Percentiles rank a stretch among this genome's conserved stretches.
Conservation (phyloP, 1,140 invertebrate genomes). For the Caenorhabditis inopinata region DNA sequence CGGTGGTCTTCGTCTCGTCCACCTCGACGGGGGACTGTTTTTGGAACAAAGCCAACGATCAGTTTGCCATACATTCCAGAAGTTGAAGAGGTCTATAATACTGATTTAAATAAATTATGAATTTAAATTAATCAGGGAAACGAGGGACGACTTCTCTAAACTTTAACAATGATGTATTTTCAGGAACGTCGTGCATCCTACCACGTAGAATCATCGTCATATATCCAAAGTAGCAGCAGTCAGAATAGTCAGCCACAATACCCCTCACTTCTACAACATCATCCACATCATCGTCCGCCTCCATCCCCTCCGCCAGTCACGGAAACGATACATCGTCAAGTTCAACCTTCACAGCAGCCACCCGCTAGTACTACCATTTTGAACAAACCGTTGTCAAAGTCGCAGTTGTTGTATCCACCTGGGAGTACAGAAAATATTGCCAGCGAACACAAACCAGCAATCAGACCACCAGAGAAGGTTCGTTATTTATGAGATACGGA, state of each 20-base stretch:
- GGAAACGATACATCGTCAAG: background rate
- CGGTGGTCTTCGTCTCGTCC: background rate
- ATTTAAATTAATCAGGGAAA: background rate
- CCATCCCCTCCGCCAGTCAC: constrained; percentile 11
- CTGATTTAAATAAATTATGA: background rate
- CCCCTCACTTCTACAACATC: background rate
- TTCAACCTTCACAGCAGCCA: background rate
- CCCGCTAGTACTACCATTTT: background rate
- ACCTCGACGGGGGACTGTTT: background rate
- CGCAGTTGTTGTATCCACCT: background rate
- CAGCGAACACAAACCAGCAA: constrained; percentile 36
- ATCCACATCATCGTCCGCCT: constrained; percentile 13
- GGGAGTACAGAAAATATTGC: constrained; percentile 43
- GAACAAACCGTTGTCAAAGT: background rate
- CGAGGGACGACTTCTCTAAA: background rate
- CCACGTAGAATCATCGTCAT: constrained; percentile 13
- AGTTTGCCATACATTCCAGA: constrained; percentile 42
- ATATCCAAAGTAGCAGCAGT: background rate
- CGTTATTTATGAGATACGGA: too few species aligned
- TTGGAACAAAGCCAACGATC: constrained; percentile 15
- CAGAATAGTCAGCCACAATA: background rate
- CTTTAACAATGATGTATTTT: background rate
- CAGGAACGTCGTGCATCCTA: constrained; percentile 23
- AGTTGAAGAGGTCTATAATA: constrained; percentile 36
- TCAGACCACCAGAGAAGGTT: constrained; percentile 35